Evolutionary conservation across 2,113 vertebrate genomes (phyloP).

Genomic region (Drymodes brunneopygia): DNA sequence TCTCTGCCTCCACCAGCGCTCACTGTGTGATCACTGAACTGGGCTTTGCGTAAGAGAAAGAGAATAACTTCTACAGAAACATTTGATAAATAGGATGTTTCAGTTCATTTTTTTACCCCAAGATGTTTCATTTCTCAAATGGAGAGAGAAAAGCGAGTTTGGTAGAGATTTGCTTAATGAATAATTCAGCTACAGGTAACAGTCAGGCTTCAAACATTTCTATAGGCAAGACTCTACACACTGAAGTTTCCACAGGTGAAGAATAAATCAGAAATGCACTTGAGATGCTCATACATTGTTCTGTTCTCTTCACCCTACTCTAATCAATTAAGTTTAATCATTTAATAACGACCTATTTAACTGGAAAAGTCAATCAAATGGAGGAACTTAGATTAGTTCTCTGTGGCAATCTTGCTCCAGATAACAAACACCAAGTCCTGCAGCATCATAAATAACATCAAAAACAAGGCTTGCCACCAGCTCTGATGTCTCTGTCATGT

Average conservation of each 20-base stretch:
- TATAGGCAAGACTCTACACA: neutral
- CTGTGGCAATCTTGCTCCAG: neutral
- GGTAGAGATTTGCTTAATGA: neutral
- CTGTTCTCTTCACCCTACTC: neutral
- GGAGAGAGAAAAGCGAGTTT: neutral
- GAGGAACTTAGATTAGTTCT: neutral
- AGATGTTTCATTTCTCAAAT: neutral
- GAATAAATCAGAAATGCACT: neutral
- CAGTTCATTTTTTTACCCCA: neutral
- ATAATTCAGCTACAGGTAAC: accelerated
- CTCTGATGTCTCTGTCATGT: neutral
- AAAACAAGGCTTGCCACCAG: neutral
- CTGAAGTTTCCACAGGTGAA: neutral
- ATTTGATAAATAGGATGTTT: neutral
- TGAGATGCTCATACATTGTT: neutral
- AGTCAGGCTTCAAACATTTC: neutral
- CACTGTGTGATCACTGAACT: neutral
- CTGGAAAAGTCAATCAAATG: neutral
- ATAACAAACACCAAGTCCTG: neutral
- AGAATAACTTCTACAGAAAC: neutral
- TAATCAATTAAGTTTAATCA: neutral
- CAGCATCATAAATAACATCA: neutral
- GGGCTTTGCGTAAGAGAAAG: neutral
- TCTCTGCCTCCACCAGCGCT: neutral
- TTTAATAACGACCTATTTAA: neutral